These are phyloP conservation scores for Andrena marginata DNA, from an alignment of 2,888 invertebrate species.

Conservation along the genomic window DNA sequence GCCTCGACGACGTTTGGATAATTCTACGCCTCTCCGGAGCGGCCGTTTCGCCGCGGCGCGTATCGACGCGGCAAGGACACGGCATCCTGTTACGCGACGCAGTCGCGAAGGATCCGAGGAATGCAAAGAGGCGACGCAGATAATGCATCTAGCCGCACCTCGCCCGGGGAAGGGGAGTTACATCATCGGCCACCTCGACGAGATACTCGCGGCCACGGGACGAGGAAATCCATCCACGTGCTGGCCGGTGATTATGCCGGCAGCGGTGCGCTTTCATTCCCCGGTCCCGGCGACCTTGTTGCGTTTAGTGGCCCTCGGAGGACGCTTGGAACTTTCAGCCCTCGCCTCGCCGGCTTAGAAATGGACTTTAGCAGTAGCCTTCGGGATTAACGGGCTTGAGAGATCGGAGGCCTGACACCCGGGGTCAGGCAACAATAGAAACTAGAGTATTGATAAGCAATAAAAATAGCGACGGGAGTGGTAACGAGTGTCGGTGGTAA, in stretches of 20 bases:
- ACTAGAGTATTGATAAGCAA: too few species aligned
- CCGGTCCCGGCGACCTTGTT: background rate
- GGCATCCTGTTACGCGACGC: conserved; percentile 75
- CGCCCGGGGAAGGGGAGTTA: conserved; percentile 54
- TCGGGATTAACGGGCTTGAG: background rate
- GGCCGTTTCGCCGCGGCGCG: conserved; percentile 18
- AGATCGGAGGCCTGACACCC: too few species aligned
- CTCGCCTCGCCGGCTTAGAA: too few species aligned
- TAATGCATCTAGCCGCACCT: conserved; percentile 78
- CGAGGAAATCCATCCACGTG: conserved; percentile 35
- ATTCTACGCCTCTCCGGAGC: conserved; percentile 27
- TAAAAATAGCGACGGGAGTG: background rate
- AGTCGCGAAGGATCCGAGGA: conserved; percentile 76
- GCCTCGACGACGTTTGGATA: background rate
- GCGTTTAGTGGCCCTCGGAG: background rate
- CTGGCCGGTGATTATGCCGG: background rate
- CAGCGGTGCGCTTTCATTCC: background rate
- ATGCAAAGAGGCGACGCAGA: conserved; percentile 83
- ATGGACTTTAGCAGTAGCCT: background rate
- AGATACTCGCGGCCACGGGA: conserved; percentile 2
- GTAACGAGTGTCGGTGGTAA: background rate
- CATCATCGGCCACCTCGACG: conserved; percentile 50
- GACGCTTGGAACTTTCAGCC: background rate
- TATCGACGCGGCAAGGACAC: conserved; percentile 71
- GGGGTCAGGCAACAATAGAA: too few species aligned